phyloP scores from a whole-genome alignment of 2,113 vertebrate genomes.

The Rafetus swinhoei region DNA sequence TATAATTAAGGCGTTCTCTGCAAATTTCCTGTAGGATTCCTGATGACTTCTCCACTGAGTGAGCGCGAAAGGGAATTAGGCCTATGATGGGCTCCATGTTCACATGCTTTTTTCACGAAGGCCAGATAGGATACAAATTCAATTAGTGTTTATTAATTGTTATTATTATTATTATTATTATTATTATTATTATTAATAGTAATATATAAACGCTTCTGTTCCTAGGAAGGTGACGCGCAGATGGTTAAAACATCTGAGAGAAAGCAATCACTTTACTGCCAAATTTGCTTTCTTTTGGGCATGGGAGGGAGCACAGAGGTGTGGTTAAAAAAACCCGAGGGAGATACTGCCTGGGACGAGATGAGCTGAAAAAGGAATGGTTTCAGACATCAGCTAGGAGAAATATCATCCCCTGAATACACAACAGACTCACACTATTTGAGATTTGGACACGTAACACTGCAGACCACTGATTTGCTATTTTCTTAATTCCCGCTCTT shows the following conservation, averaged over 20 bases:
- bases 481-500: slow-evolving; percentile 80
- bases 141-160: not conserved
- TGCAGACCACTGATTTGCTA: slow-evolving; percentile 74
- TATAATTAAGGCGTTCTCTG: slow-evolving; percentile 52
- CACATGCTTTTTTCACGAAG: not conserved
- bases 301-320: slow-evolving; percentile 6
- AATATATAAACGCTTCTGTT: not conserved
- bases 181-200: not conserved
- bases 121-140: not conserved
- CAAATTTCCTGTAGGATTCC: slow-evolving; percentile 54
- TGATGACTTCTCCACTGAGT: slow-evolving; percentile 11
- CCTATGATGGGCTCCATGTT: not conserved
- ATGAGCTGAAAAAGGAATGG: not conserved
- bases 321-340: not conserved
- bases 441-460: slow-evolving; percentile 71
- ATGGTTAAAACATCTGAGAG: not conserved
- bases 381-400: slow-evolving; percentile 29
- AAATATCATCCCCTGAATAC: slow-evolving; percentile 36
- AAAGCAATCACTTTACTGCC: slow-evolving; percentile 39
- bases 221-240: slow-evolving; percentile 7
- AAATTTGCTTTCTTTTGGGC: slow-evolving; percentile 12
- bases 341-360: slow-evolving; percentile 8
- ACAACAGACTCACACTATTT: slow-evolving; percentile 42
- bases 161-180: not conserved
- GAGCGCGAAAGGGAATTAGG: not conserved